These are phyloP conservation scores for Antennarius striatus DNA, from an alignment of 2,113 vertebrate species.

Conservation along the genomic window DNA sequence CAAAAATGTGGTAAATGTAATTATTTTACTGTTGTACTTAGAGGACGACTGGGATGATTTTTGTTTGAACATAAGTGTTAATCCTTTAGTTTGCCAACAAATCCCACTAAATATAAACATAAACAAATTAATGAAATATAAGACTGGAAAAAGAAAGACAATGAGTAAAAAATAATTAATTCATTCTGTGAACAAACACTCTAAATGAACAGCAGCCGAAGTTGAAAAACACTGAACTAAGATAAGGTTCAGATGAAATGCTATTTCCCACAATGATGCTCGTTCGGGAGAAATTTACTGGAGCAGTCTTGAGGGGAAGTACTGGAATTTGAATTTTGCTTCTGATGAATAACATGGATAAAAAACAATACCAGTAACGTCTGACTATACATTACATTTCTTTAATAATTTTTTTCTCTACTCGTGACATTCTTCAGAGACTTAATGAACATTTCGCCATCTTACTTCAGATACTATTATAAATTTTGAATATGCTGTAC, in stretches of 20 bases:
- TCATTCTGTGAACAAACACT: neutral
- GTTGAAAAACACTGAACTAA: neutral
- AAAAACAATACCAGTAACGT: neutral
- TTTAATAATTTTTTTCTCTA: neutral
- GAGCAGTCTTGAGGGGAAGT: neutral
- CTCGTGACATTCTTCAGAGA: no score
- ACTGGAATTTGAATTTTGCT: neutral
- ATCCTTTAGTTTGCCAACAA: conserved; percentile 32
- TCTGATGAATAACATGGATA: neutral
- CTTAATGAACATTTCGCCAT: no score
- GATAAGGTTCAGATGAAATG: neutral
- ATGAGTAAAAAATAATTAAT: neutral
- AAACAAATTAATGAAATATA: conserved; percentile 20
- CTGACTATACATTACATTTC: no score
- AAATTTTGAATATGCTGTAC: no score
- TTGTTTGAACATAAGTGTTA: conserved; percentile 42
- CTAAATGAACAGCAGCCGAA: neutral
- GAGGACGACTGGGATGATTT: conserved; percentile 29
- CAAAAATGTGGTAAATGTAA: conserved; percentile 41
- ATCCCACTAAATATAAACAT: conserved; percentile 1
- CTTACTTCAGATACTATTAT: no score
- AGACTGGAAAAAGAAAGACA: neutral
- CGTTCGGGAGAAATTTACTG: conserved; percentile 4
- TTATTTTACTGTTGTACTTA: conserved; percentile 39
- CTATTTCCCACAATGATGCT: neutral